Base-by-base conservation (phyloP, 2,113 vertebrate species). In the Myxocyprinus asiaticus region DNA sequence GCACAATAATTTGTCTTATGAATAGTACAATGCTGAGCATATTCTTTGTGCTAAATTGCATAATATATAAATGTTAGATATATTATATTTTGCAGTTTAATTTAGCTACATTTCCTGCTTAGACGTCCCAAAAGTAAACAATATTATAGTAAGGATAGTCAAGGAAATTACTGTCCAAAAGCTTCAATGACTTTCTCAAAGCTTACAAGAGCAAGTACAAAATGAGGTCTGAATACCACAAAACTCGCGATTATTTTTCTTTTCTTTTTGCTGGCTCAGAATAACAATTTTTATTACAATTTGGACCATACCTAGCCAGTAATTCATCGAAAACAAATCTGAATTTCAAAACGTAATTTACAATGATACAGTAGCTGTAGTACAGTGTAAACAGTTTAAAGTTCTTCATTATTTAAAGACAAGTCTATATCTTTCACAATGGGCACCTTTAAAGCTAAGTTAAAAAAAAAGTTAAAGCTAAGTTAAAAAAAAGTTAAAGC, bases 191-290 rank as follows among this genome's bases (percentile, higher is more conserved):
- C 14, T 70, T 55, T 33, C 22, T 70, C 50, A 70, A 9, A 61
- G 70, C 70, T 61, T 9, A 61, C n/a, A 47, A 72, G 59, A 15
- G 70, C 45, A 10, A 45, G 42, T 4, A 44, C n/a, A 59, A 45
- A 59, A 72, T 47, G n/a, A 72, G 11, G 56, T 44, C 70, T 61
- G 43, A 61, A 72, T 12, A 72, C n/a, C n/a, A 72, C 70, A 72
- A 61, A 72, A 10, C 55, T 33, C 22, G 45, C 43, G 59, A 47
- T 72, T 47, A 47, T 61, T 59, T n/a, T 45, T 59, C 43, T 61
- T 59, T 72, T 22, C 59, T 42, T 8, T 55, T 5, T 11, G 66
- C 47, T 22, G 4, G 55, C 55, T 58, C 55, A 58, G 14, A 56
- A 56, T 56, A n/a, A 4, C 15, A 33, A 15, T 22, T 43, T 47